phyloP scores from a whole-genome alignment of 2,797 vertebrate species.

The Semotilus atromaculatus region DNA sequence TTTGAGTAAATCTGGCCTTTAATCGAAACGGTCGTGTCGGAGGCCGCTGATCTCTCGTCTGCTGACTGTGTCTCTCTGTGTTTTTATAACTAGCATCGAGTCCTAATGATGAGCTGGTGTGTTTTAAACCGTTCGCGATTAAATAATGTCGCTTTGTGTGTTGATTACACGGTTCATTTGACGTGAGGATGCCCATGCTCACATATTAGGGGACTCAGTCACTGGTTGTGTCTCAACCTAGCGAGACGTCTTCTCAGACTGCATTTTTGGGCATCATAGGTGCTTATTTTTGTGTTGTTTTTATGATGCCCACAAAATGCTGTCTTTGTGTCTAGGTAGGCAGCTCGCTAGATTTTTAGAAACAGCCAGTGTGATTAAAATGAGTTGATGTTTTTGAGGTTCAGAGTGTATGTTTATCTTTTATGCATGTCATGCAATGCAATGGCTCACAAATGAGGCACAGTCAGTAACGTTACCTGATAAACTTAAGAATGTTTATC shows the following conservation, averaged over 20 bases:
- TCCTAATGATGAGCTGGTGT: not conserved
- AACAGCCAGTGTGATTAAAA: not conserved
- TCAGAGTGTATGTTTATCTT: not conserved
- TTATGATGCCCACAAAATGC: not conserved
- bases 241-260: constrained; percentile 22
- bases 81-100: constrained; percentile 20
- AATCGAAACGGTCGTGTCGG: constrained; percentile 46
- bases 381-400: constrained; percentile 2
- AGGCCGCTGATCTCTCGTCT: constrained; percentile 51
- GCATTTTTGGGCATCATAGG: constrained; percentile 1
- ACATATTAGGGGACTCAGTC: constrained; percentile 1
- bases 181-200: constrained; percentile 19
- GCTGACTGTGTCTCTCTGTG: constrained; percentile 26
- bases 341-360: not conserved
- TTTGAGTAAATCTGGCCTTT: constrained; percentile 29
- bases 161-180: not conserved
- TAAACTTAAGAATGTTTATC: constrained; percentile 17
- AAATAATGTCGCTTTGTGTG: not conserved
- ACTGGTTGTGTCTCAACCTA: constrained; percentile 29
- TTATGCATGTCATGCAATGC: not conserved
- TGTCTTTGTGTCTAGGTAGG: constrained; percentile 11
- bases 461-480: not conserved
- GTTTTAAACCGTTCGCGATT: not conserved
- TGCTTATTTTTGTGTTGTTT: constrained; percentile 13
- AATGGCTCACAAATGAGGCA: not conserved